A percentile compares a stretch with the other conserved stretches of the same genome.
phyloP scores from a whole-genome alignment of 2,113 vertebrate genomes.

The Oophaga pumilio region DNA sequence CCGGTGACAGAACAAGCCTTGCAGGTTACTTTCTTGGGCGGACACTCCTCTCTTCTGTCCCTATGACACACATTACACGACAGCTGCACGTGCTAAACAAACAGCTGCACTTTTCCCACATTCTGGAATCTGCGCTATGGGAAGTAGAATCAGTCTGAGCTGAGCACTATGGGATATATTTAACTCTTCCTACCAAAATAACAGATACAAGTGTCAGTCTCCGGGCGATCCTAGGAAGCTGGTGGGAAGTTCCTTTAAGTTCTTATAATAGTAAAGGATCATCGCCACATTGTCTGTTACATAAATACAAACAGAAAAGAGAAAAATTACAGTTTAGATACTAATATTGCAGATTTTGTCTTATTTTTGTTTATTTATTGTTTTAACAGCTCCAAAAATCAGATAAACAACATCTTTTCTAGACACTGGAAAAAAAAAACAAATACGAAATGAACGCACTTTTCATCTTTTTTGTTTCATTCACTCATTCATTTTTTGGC shows the following conservation, averaged over 20 bases:
- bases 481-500: too few species aligned
- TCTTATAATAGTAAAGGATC: too few species aligned
- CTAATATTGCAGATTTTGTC: too few species aligned
- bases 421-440: too few species aligned
- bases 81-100: neutral
- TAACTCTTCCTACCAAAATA: neutral
- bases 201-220: neutral
- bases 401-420: too few species aligned
- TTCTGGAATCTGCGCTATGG: constrained; percentile 10
- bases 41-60: neutral
- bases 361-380: too few species aligned
- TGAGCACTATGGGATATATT: constrained; percentile 20
- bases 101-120: constrained; percentile 38
- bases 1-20: neutral
- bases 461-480: too few species aligned
- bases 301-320: too few species aligned
- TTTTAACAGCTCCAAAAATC: too few species aligned
- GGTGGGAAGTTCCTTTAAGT: neutral
- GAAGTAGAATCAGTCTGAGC: neutral
- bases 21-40: neutral
- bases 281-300: too few species aligned
- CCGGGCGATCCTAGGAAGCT: neutral
- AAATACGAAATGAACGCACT: too few species aligned
- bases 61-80: neutral
- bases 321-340: too few species aligned